A percentile compares a stretch with the other conserved stretches of the same genome.
Conservation (phyloP, 2,888 invertebrate genomes). For the Philonicus albiceps region DNA sequence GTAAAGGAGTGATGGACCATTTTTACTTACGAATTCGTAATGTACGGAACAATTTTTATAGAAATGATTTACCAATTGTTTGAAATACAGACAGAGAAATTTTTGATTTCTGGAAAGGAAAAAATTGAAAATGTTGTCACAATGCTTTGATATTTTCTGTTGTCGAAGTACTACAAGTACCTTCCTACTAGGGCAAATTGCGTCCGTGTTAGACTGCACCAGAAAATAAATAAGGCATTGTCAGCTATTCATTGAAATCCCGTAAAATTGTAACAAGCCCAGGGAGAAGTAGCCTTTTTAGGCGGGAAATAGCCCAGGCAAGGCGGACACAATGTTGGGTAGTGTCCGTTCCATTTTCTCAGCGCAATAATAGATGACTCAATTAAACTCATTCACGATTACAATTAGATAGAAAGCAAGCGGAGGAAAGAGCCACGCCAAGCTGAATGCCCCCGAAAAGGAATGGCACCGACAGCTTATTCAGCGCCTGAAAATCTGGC, state of each 20-base stretch:
- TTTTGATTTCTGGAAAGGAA: neutral
- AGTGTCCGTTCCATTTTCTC: slow-evolving; percentile 6
- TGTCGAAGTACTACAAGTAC: neutral
- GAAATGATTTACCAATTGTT: no score
- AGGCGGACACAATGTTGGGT: neutral
- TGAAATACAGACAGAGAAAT: neutral
- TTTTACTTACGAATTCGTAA: no score
- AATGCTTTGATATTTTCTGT: neutral
- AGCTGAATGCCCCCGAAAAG: neutral
- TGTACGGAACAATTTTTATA: no score
- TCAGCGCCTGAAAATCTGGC: slow-evolving; percentile 37
- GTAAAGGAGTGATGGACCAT: no score
- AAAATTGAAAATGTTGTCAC: neutral
- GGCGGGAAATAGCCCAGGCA: neutral
- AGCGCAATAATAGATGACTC: slow-evolving; percentile 31
- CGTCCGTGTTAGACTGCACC: neutral
- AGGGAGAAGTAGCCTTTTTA: neutral
- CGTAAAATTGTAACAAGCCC: neutral
- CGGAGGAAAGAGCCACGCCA: neutral
- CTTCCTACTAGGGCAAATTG: neutral
- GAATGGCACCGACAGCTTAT: slow-evolving; percentile 13
- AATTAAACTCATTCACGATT: slow-evolving; percentile 38
- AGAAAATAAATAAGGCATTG: neutral
- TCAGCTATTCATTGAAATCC: neutral
- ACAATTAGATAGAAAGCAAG: slow-evolving; percentile 21